Conservation (phyloP, 1,140 invertebrate species). For the Drosophila leontia region DNA sequence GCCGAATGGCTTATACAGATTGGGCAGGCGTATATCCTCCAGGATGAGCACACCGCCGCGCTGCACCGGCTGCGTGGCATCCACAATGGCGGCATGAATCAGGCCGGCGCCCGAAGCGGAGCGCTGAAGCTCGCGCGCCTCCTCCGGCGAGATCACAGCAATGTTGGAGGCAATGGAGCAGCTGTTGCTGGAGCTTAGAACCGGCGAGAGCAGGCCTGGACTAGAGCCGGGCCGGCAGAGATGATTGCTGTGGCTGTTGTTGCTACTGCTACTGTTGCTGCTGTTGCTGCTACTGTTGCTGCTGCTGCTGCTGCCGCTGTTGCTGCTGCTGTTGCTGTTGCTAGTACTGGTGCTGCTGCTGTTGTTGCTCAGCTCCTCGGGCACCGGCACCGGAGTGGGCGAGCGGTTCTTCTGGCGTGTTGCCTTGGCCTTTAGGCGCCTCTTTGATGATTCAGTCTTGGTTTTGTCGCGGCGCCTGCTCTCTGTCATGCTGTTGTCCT, state of each 20-base stretch:
- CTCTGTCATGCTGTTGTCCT: constrained; percentile 2
- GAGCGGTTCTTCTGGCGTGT: neutral
- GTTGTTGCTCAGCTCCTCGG: constrained; percentile 47
- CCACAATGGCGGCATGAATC: constrained; percentile 41
- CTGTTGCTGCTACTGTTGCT: constrained; percentile 8
- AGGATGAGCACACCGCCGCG: constrained; percentile 54
- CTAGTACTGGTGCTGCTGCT: constrained; percentile 34
- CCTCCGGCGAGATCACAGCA: constrained; percentile 68
- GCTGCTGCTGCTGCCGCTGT: constrained; percentile 2
- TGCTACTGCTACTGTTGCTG: constrained; percentile 14
- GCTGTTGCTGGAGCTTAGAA: constrained; percentile 54
- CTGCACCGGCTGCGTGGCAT: constrained; percentile 51
- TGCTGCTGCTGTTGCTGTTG: constrained; percentile 15
- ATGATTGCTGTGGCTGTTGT: constrained; percentile 13
- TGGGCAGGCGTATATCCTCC: constrained; percentile 66
- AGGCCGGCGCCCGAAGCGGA: constrained; percentile 47
- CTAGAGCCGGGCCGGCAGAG: constrained; percentile 21
- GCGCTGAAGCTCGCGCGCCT: constrained; percentile 61
- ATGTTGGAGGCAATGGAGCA: constrained; percentile 66
- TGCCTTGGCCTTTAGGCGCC: neutral
- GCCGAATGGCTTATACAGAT: constrained; percentile 43
- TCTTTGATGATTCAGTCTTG: constrained; percentile 33
- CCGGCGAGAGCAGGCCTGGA: constrained; percentile 27
- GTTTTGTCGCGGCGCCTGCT: constrained; percentile 15
- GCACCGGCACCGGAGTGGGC: neutral